Percentiles rank a stretch among this genome's conserved stretches.
phyloP scores from a whole-genome alignment of 2,888 invertebrate species.

The Trichacis sp. region DNA sequence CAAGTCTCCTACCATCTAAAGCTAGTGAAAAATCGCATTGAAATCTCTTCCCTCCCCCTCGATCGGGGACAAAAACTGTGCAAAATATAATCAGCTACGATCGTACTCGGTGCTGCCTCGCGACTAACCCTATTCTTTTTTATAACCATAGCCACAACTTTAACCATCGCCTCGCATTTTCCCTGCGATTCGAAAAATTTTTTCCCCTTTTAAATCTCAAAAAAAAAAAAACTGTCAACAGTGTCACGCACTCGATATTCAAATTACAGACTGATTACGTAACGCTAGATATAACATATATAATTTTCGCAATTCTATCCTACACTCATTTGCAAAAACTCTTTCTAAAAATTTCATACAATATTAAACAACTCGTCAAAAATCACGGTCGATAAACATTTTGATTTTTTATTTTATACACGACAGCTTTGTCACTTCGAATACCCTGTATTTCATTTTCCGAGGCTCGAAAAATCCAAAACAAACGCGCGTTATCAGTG shows the following conservation, averaged over 20 bases:
- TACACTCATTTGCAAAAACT: slow-evolving; percentile 22
- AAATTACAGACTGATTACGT: slow-evolving; percentile 12
- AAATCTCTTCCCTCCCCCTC: too few species aligned
- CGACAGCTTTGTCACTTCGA: background rate
- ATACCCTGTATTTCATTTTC: background rate
- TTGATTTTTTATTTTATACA: background rate
- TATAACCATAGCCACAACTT: slow-evolving; percentile 34
- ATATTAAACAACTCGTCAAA: background rate
- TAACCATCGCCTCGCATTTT: slow-evolving; percentile 24
- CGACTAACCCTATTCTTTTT: slow-evolving; percentile 62
- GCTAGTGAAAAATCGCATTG: background rate
- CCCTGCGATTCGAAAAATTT: too few species aligned
- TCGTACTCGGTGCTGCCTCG: slow-evolving; percentile 59
- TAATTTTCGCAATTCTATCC: background rate
- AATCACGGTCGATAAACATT: background rate
- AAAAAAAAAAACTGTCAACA: slow-evolving; percentile 25
- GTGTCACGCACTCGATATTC: slow-evolving; percentile 21
- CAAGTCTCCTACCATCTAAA: too few species aligned
- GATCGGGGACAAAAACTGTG: slow-evolving; percentile 55
- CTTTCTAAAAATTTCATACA: background rate
- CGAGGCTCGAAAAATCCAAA: background rate
- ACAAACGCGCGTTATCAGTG: slow-evolving; percentile 3
- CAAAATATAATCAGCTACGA: slow-evolving; percentile 65
- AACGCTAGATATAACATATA: slow-evolving; percentile 22
- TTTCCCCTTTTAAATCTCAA: too few species aligned